A percentile compares a stretch with the other conserved stretches of the same genome.
Conservation (phyloP, 2,113 vertebrate species). For the Chamaea fasciata region DNA sequence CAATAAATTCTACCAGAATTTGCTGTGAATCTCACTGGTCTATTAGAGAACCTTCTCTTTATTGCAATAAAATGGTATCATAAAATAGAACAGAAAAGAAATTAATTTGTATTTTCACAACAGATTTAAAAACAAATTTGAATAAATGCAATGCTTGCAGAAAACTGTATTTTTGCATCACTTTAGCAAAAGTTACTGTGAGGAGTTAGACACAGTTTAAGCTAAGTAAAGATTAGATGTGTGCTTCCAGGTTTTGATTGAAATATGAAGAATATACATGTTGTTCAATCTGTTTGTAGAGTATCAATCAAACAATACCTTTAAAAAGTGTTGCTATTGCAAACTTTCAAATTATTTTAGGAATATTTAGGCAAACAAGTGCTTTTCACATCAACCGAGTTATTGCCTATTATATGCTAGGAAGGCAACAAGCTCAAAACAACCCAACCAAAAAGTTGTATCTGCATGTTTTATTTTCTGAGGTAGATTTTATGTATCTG, state of each 20-base stretch:
- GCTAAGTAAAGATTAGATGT: neutral
- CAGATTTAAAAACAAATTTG: neutral
- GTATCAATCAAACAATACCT: neutral
- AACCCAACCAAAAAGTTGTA: neutral
- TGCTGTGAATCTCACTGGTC: neutral
- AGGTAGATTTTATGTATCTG: neutral
- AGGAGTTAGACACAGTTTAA: neutral
- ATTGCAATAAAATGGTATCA: neutral
- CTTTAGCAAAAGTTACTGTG: neutral
- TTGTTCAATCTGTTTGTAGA: neutral
- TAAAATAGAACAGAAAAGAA: neutral
- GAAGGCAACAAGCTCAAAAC: neutral
- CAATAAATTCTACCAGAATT: neutral
- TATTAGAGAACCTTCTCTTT: neutral
- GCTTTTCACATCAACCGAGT: neutral
- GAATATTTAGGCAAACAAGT: neutral
- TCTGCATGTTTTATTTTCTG: neutral
- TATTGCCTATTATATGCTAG: neutral
- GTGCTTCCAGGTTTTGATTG: neutral
- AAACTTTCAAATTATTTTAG: neutral
- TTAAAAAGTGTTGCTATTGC: neutral
- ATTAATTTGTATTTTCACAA: neutral
- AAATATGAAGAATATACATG: neutral
- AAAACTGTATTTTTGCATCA: rapidly evolving
- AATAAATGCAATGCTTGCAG: neutral